phyloP scores from a whole-genome alignment of 2,888 invertebrate genomes.

The Gortyna flavago region DNA sequence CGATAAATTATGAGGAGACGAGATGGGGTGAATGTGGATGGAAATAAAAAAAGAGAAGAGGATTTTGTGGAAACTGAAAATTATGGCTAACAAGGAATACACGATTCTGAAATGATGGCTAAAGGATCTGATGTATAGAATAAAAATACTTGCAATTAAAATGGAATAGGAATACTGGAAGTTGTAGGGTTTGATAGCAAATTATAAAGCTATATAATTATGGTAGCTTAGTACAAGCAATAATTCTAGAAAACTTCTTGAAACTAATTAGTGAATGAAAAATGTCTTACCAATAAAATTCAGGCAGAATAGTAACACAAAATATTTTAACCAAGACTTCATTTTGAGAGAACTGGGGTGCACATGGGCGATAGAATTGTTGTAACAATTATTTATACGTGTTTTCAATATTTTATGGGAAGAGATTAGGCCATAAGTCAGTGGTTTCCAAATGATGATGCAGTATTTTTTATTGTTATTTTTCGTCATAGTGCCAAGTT shows the following conservation, averaged over 20 bases:
- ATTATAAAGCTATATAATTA: neutral
- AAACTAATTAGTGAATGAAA: neutral
- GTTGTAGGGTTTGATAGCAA: neutral
- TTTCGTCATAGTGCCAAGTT: too few species aligned
- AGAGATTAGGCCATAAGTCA: neutral
- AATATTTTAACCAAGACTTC: slow-evolving; percentile 16
- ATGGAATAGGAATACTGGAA: too few species aligned
- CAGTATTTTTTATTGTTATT: neutral
- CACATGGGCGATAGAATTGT: neutral
- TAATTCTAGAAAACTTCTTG: neutral
- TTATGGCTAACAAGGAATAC: neutral
- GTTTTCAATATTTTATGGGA: neutral
- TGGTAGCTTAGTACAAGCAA: neutral
- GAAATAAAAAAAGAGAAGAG: too few species aligned
- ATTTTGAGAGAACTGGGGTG: neutral
- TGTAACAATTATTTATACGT: slow-evolving; percentile 9
- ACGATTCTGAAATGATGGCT: neutral
- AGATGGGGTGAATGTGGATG: neutral
- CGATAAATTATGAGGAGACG: neutral
- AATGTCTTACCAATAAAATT: slow-evolving; percentile 18
- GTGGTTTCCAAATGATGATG: slow-evolving; percentile 16
- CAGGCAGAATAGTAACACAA: slow-evolving; percentile 17
- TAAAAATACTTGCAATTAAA: neutral
- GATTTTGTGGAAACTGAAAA: neutral
- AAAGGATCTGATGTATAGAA: neutral